phyloP scores from a whole-genome alignment of 1,140 invertebrate genomes.

The Macrostomum lignano region DNA sequence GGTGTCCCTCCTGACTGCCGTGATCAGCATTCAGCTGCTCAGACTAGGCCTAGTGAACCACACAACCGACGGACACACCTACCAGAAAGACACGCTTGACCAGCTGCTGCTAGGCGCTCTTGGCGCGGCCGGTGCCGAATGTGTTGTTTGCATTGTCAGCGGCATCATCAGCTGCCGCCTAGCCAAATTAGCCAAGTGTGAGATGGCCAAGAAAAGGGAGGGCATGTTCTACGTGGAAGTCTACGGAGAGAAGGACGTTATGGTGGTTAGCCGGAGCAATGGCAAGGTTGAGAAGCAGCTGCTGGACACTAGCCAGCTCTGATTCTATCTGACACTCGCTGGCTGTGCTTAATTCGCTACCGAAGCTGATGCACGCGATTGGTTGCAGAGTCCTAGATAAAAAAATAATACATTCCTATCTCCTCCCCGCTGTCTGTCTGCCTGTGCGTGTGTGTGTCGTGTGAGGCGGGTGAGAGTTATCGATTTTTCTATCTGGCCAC shows the following conservation, averaged over 20 bases:
- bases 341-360: no score
- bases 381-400: no score
- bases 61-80: constrained; percentile 26
- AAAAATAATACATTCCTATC: no score
- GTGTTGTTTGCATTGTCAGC: constrained; percentile 21
- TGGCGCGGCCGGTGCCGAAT: constrained; percentile 16
- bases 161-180: constrained; percentile 20
- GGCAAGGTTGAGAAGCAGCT: no score
- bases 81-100: constrained; percentile 15
- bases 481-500: no score
- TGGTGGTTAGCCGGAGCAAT: no score
- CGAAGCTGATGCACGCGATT: no score
- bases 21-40: constrained; percentile 28
- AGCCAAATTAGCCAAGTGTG: constrained; percentile 21
- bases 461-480: no score
- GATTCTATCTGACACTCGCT: no score
- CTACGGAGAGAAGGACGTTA: constrained; percentile 13
- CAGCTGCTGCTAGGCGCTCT: constrained; percentile 21
- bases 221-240: constrained; percentile 27
- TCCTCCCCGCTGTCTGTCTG: no score
- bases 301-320: no score
- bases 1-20: constrained; percentile 24
- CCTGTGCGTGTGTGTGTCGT: no score
- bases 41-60: constrained; percentile 27
- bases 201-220: constrained; percentile 21